Evolutionary conservation across 2,888 invertebrate genomes (phyloP).

Genomic region (Dynastes tityus): DNA sequence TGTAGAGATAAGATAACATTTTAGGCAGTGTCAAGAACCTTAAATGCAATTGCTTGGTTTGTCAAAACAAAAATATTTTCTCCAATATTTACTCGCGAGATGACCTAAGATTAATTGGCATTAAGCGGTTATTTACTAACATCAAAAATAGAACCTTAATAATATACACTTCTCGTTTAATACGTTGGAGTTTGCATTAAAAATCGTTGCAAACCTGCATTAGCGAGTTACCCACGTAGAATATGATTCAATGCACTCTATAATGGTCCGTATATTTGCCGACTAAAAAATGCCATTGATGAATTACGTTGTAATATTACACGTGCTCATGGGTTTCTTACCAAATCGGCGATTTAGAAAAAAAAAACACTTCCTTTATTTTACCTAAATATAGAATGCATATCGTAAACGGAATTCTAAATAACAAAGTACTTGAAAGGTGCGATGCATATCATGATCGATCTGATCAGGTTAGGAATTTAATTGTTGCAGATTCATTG

Average conservation of each 20-base stretch:
- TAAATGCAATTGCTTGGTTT: slow-evolving; percentile 3
- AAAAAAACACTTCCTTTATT: not conserved
- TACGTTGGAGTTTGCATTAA: not conserved
- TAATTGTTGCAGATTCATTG: too few species aligned
- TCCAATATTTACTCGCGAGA: not conserved
- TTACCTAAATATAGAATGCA: not conserved
- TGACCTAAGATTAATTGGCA: slow-evolving; percentile 1
- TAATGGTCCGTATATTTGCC: not conserved
- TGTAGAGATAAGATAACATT: slow-evolving; percentile 28
- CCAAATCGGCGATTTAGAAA: not conserved
- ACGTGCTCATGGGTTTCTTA: not conserved
- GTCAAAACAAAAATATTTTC: slow-evolving; percentile 12
- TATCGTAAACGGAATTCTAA: not conserved
- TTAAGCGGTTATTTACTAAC: not conserved
- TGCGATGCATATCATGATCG: too few species aligned
- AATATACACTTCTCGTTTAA: not conserved
- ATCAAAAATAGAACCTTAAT: slow-evolving; percentile 8
- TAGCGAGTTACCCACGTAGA: not conserved
- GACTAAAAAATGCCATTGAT: not conserved
- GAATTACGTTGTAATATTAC: not conserved
- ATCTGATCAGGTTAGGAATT: too few species aligned
- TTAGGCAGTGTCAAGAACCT: slow-evolving; percentile 32
- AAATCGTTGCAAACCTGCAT: slow-evolving; percentile 16
- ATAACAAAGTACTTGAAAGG: too few species aligned
- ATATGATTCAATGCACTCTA: too few species aligned